Conservation (phyloP, 2,797 vertebrate genomes). For the Periparus ater region DNA sequence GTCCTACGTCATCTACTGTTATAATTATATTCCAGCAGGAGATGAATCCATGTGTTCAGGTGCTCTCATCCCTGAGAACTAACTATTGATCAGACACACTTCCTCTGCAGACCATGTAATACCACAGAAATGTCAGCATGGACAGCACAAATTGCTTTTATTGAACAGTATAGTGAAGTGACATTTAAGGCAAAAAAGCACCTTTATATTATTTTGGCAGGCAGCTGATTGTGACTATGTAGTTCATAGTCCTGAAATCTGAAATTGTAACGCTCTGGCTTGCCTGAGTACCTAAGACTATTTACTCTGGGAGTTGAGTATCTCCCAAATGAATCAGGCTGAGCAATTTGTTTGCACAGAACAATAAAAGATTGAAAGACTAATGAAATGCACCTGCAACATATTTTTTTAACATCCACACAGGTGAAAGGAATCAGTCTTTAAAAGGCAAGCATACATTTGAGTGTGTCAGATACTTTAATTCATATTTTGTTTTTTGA, state of each 20-base stretch:
- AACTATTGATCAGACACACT: conserved; percentile 33
- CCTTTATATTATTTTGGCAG: conserved; percentile 21
- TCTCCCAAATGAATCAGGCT: conserved; percentile 29
- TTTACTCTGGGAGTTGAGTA: conserved; percentile 18
- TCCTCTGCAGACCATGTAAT: conserved; percentile 25
- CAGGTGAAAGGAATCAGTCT: not conserved
- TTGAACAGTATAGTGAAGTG: conserved; percentile 31
- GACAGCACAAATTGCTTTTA: conserved; percentile 41
- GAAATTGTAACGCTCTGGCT: not conserved
- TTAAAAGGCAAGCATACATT: not conserved
- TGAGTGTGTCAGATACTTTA: not conserved
- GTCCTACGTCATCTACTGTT: not conserved
- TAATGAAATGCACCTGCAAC: conserved; percentile 33
- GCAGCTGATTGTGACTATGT: not conserved
- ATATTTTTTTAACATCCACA: not conserved
- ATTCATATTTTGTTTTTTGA: not conserved
- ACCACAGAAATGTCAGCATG: conserved; percentile 12
- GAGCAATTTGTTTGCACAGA: conserved; percentile 21
- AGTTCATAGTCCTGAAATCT: not conserved
- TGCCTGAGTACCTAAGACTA: not conserved
- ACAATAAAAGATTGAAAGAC: not conserved
- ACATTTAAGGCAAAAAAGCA: conserved; percentile 29
- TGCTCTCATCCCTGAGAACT: not conserved
- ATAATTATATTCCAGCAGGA: not conserved
- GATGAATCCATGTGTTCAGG: not conserved